Conservation (phyloP, 2,113 vertebrate genomes). For the Puntigrus tetrazona region DNA sequence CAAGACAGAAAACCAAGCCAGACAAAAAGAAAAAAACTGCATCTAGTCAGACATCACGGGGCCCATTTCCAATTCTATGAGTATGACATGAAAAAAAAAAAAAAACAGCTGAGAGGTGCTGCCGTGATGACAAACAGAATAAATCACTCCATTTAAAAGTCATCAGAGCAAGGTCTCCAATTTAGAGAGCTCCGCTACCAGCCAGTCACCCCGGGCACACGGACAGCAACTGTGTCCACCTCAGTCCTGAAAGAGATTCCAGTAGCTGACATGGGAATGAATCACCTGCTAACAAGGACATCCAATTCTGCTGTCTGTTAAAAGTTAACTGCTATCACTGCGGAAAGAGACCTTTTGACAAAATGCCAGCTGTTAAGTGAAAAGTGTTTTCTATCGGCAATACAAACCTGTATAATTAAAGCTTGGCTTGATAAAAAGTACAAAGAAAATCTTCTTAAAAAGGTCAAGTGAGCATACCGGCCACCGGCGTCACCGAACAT, state of each 20-base stretch:
- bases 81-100: not conserved
- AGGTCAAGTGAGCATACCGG: not conserved
- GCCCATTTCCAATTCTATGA: not conserved
- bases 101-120: not conserved
- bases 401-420: not conserved
- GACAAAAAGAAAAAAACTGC: not conserved
- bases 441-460: not conserved
- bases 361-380: not conserved
- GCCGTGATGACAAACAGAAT: slow-evolving; percentile 12
- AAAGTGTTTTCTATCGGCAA: not conserved
- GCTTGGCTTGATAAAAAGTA: not conserved
- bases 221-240: slow-evolving; percentile 21
- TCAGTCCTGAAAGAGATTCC: slow-evolving; percentile 10
- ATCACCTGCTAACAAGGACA: slow-evolving; percentile 48
- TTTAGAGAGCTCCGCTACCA: slow-evolving; percentile 27
- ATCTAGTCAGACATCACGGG: not conserved
- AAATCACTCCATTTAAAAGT: slow-evolving; percentile 46
- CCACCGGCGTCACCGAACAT: not conserved
- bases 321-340: not conserved
- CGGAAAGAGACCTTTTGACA: not conserved
- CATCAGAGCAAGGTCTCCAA: slow-evolving; percentile 38
- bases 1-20: not conserved
- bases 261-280: not conserved
- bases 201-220: slow-evolving; percentile 28
- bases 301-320: not conserved